Evolutionary conservation across 2,113 vertebrate species (phyloP).

Genomic region (Sigmodon hispidus): DNA sequence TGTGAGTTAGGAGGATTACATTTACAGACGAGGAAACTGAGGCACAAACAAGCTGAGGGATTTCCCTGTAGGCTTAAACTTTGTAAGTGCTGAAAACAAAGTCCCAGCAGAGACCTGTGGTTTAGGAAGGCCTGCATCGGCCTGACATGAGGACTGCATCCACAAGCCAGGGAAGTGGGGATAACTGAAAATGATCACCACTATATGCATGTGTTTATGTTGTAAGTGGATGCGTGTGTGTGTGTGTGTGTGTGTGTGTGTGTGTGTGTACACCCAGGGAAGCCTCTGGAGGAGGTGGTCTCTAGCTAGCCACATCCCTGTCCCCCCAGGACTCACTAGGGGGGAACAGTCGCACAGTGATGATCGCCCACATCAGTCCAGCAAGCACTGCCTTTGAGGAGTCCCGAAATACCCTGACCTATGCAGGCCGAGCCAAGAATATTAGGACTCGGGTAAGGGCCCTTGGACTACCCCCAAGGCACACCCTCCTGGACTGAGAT

Average conservation of each 20-base stretch:
- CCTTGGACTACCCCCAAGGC: background rate
- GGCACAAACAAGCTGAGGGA: background rate
- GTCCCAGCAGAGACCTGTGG: background rate
- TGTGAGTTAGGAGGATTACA: background rate
- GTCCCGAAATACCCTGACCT: slow-evolving; percentile 93
- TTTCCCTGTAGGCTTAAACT: background rate
- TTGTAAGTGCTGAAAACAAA: background rate
- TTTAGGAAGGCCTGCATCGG: rapidly evolving
- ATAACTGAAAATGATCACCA: too few relatives aligned
- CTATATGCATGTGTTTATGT: background rate
- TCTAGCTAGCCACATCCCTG: rapidly evolving
- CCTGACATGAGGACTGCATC: rapidly evolving
- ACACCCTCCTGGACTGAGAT: background rate
- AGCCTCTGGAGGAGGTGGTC: rapidly evolving
- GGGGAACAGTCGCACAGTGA: slow-evolving; percentile 94
- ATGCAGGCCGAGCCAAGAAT: slow-evolving; percentile 94
- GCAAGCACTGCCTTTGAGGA: slow-evolving; percentile 94
- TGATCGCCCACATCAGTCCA: slow-evolving; percentile 97
- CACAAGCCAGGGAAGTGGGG: background rate
- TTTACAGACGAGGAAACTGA: background rate
- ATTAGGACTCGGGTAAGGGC: slow-evolving; percentile 91
- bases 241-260: too few relatives aligned
- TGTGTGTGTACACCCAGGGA: background rate
- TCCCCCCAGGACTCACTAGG: slow-evolving; percentile 91
- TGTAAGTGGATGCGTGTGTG: background rate